phyloP scores from a whole-genome alignment of 2,888 invertebrate genomes.

The Sphinx pinastri region DNA sequence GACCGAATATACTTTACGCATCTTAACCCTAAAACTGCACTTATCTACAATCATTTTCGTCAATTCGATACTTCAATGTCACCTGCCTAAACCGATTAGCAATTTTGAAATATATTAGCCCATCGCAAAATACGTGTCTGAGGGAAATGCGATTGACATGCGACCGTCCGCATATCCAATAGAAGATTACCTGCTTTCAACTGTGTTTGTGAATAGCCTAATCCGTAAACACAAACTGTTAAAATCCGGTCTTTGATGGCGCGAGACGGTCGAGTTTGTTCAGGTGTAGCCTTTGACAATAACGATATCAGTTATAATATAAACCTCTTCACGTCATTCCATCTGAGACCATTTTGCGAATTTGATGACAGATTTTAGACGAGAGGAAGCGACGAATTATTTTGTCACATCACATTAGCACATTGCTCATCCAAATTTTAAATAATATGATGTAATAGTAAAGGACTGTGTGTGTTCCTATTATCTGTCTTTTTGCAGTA shows the following conservation, averaged over 20 bases:
- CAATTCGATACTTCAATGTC: not conserved
- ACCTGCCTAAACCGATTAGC: conserved; percentile 11
- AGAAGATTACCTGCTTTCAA: conserved; percentile 75
- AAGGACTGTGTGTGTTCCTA: not conserved
- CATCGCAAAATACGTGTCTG: conserved; percentile 41
- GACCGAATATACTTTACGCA: not conserved
- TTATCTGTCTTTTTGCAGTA: not conserved
- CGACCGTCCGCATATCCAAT: conserved; percentile 56
- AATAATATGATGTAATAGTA: not conserved
- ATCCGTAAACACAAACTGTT: conserved; percentile 81
- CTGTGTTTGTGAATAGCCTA: conserved; percentile 74
- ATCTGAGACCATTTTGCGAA: conserved; percentile 42
- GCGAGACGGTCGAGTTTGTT: conserved; percentile 64
- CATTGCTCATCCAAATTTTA: not conserved
- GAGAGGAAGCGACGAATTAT: conserved; percentile 34
- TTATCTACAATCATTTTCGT: not conserved
- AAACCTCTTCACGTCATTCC: conserved; percentile 60
- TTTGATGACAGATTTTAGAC: conserved; percentile 49
- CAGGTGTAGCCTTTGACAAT: conserved; percentile 70
- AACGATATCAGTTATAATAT: conserved; percentile 53
- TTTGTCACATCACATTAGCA: conserved; percentile 24
- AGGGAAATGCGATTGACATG: conserved; percentile 49
- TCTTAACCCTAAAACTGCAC: not conserved
- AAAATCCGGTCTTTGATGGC: conserved; percentile 77
- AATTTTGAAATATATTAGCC: conserved; percentile 30